A percentile compares a stretch with the other conserved stretches of the same genome.
phyloP scores from a whole-genome alignment of 2,113 vertebrate species.

The Anguilla japonica region DNA sequence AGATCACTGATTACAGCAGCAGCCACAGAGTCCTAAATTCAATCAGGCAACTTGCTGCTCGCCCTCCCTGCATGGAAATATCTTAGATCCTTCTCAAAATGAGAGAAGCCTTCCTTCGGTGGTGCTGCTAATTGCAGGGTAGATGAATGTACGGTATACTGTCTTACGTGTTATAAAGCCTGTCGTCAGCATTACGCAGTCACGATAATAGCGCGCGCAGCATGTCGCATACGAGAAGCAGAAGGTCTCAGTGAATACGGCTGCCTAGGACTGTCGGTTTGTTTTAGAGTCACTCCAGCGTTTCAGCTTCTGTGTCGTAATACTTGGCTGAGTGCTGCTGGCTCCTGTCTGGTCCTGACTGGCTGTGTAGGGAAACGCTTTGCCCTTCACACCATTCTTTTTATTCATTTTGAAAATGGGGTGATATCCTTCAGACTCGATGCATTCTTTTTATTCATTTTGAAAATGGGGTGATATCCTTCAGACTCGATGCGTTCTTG shows the following conservation, averaged over 20 bases:
- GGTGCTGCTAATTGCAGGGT: background rate
- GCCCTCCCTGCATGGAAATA: background rate
- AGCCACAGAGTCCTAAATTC: background rate
- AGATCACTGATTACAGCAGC: background rate
- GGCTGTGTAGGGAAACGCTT: background rate
- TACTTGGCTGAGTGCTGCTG: background rate
- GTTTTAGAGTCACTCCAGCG: background rate
- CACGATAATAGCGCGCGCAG: background rate
- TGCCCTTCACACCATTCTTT: background rate
- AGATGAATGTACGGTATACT: background rate
- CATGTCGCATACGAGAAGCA: background rate
- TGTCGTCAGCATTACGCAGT: background rate
- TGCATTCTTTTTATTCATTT: background rate
- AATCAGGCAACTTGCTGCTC: background rate
- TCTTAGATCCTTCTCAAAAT: background rate
- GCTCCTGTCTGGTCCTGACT: background rate
- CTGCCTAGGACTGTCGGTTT: background rate
- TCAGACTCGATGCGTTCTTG: background rate
- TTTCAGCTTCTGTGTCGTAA: background rate
- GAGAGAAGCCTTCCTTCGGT: background rate
- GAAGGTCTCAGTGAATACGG: background rate
- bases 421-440: background rate
- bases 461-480: background rate
- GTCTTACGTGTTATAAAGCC: background rate
- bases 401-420: background rate